A percentile compares a stretch with the other conserved stretches of the same genome.
phyloP scores from a whole-genome alignment of 1,140 invertebrate species.

The Pantala flavescens region DNA sequence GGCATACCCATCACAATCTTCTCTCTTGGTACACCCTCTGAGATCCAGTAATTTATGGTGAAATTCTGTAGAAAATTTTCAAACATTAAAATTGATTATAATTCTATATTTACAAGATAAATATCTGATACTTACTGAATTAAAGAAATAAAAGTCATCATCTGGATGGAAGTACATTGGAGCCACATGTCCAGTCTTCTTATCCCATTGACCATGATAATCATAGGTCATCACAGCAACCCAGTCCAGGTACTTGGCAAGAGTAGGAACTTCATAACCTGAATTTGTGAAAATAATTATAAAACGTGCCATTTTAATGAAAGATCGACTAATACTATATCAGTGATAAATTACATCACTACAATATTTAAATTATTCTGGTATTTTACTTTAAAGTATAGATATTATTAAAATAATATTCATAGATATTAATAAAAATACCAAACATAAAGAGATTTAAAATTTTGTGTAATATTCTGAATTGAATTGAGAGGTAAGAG shows the following conservation, averaged over 20 bases:
- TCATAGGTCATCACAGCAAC: slow-evolving; percentile 79
- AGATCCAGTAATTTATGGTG: slow-evolving; percentile 80
- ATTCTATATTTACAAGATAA: neutral
- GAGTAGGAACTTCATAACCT: slow-evolving; percentile 65
- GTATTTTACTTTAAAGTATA: no score
- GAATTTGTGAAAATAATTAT: neutral
- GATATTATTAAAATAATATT: no score
- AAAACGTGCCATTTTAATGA: neutral
- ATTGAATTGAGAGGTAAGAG: no score
- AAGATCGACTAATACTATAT: neutral
- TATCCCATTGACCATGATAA: slow-evolving; percentile 76
- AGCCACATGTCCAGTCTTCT: slow-evolving; percentile 71
- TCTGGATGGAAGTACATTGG: slow-evolving; percentile 69
- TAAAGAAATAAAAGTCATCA: slow-evolving; percentile 47
- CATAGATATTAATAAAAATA: no score
- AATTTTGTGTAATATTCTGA: no score
- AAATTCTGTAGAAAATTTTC: slow-evolving; percentile 53
- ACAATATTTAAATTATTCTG: no score
- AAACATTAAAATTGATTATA: slow-evolving; percentile 11
- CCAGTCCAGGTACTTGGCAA: slow-evolving; percentile 72
- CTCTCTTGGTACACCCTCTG: slow-evolving; percentile 62
- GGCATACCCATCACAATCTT: slow-evolving; percentile 84
- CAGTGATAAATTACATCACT: neutral
- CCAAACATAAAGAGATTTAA: no score
- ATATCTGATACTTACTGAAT: slow-evolving; percentile 29